These are phyloP conservation scores for Volucella bombylans DNA, from an alignment of 2,888 invertebrate species.

Conservation along the genomic window DNA sequence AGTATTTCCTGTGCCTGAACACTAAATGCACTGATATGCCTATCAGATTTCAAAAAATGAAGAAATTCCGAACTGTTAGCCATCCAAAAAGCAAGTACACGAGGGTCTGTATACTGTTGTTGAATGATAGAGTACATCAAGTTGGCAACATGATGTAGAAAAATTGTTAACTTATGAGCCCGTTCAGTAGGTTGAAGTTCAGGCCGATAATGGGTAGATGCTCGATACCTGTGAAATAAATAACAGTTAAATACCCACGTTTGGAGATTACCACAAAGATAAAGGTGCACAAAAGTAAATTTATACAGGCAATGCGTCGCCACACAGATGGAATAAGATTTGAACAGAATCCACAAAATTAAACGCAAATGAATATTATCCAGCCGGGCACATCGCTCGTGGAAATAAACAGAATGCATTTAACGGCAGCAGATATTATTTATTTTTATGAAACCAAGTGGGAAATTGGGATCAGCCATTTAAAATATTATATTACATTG, in stretches of 20 bases:
- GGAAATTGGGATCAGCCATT: too few relatives aligned
- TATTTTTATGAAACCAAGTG: too few relatives aligned
- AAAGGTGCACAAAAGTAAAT: not conserved
- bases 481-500: too few relatives aligned
- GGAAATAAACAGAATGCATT: too few relatives aligned
- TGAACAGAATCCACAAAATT: too few relatives aligned
- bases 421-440: too few relatives aligned
- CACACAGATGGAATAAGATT: too few relatives aligned
- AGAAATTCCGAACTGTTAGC: constrained; percentile 98
- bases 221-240: constrained; percentile 87
- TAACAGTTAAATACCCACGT: not conserved
- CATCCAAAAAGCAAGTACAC: constrained; percentile 96
- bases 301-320: not conserved
- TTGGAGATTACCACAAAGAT: not conserved
- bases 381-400: too few relatives aligned
- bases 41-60: constrained; percentile 97
- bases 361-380: too few relatives aligned
- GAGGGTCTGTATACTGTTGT: constrained; percentile 93
- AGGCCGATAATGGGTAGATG: constrained; percentile 96
- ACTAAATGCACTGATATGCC: constrained; percentile 95
- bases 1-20: constrained; percentile 96
- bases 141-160: constrained; percentile 94
- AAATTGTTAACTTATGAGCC: constrained; percentile 93
- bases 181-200: constrained; percentile 95
- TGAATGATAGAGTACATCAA: constrained; percentile 93